These are phyloP conservation scores for Nemapogon koenigi DNA, from an alignment of 2,888 invertebrate species.

Conservation along the genomic window DNA sequence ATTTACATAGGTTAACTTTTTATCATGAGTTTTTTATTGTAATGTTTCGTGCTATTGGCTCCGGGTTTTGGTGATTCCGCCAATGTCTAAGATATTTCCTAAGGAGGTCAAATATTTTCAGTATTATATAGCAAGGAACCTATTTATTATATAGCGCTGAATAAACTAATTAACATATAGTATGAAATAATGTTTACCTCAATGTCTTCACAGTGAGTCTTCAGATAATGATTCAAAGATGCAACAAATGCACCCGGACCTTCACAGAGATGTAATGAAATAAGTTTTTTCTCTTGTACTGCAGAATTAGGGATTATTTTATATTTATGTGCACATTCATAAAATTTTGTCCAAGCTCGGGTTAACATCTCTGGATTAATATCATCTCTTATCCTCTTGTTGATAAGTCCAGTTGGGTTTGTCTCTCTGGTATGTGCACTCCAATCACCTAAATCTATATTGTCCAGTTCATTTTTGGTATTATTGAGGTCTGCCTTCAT, in stretches of 20 bases:
- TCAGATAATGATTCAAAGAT: constrained; percentile 86
- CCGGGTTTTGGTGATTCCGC: too few relatives aligned
- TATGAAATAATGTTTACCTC: too few relatives aligned
- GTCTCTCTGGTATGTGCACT: constrained; percentile 79
- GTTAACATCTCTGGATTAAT: constrained; percentile 81
- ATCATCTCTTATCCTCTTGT: constrained; percentile 61
- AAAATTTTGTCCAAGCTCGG: constrained; percentile 95
- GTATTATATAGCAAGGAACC: too few relatives aligned
- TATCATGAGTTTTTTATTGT: too few relatives aligned
- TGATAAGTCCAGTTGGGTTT: constrained; percentile 75
- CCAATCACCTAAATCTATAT: constrained; percentile 82
- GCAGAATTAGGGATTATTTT: constrained; percentile 60
- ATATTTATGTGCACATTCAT: constrained; percentile 75
- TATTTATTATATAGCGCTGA: too few relatives aligned
- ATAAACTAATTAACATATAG: too few relatives aligned
- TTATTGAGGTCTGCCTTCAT: constrained; percentile 74
- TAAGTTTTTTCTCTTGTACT: constrained; percentile 45
- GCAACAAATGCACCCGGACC: constrained; percentile 96
- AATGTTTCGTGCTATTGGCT: too few relatives aligned
- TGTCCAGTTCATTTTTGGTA: constrained; percentile 79
- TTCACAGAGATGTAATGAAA: constrained; percentile 91
- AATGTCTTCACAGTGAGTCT: constrained; percentile 56
- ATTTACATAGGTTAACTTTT: too few relatives aligned
- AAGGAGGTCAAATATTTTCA: too few relatives aligned
- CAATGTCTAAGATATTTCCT: too few relatives aligned